These are phyloP conservation scores for Luidia sarsii DNA, from an alignment of 53 echinoderm and acorn worm species.

Conservation along the genomic window DNA sequence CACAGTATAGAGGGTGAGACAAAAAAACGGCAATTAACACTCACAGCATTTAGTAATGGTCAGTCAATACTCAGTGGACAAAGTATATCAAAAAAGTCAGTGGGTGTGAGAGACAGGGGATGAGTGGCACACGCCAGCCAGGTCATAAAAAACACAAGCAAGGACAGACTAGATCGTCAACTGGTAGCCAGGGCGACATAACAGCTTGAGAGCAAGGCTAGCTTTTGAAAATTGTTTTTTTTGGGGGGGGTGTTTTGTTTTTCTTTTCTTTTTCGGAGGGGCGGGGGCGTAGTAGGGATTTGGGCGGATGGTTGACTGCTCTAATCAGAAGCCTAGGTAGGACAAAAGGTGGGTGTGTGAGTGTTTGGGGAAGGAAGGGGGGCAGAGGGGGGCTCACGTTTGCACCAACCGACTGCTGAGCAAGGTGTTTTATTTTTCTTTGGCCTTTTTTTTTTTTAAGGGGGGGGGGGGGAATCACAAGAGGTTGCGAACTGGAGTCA, in stretches of 20 bases:
- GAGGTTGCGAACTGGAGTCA: too few relatives aligned
- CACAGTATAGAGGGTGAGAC: not conserved
- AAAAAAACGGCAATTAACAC: constrained; percentile 23
- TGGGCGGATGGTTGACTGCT: too few relatives aligned
- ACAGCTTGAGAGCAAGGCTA: constrained; percentile 37
- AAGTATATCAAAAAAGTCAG: constrained; percentile 17
- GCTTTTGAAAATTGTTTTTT: too few relatives aligned
- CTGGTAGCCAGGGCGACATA: not conserved
- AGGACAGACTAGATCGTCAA: constrained; percentile 14
- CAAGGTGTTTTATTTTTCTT: not conserved
- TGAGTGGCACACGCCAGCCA: constrained; percentile 19
- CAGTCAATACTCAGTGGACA: constrained; percentile 16
- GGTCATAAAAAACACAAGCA: constrained; percentile 22
- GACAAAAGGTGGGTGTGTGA: too few relatives aligned
- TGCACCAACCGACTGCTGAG: too few relatives aligned
- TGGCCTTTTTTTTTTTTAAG: not conserved
- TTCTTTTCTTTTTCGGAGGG: too few relatives aligned
- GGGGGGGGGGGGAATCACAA: not conserved
- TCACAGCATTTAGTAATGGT: constrained; percentile 45
- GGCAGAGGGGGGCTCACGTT: constrained; percentile 1
- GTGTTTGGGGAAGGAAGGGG: too few relatives aligned
- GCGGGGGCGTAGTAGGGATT: too few relatives aligned
- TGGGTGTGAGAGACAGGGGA: constrained; percentile 8
- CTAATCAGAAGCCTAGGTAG: too few relatives aligned
- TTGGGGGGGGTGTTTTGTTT: too few relatives aligned